Evolutionary conservation across 2,113 vertebrate species (phyloP), one percentile per base, ranked within the genome.

Genomic region (Salminus brasiliensis): DNA sequence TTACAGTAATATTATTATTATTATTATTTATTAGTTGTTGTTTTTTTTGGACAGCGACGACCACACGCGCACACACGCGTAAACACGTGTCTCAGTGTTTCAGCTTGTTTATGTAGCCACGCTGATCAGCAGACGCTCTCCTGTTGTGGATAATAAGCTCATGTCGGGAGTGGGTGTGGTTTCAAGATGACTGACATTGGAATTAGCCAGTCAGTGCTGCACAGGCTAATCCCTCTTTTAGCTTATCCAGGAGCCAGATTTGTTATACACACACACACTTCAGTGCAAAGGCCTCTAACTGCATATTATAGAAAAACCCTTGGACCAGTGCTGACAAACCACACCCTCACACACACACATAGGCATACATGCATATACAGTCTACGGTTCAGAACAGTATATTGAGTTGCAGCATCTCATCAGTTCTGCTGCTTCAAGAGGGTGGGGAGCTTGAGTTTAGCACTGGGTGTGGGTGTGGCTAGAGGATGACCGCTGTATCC

Each of bases 381-480:
- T n/a, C n/a, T n/a, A n/a, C n/a, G n/a, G 25, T 4, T 25, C 5
- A 25, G 9, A 10, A 21, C 47, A 25, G 60, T 62, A 23, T 39
- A 21, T 16, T 13, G 18, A 62, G n/a, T 12, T 13, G 32, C 43
- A 72, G 69, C 25, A 6, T 53, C 59, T 43, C 15, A 23, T 11
- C 76, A 41, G 23, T 30, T 55, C 1, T 12, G 16, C 25, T 45
- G 36, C 13, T 47, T 47, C 4, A 45, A 7, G 55, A 53, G 72
- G 66, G 32, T 12, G 32, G 53, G 70, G n/a, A n/a, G 34, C 65
- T 70, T 74, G 15, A 13, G 3, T 43, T 39, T 63, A 60, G 62
- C 70, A 65, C 25, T 72, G 34, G 43, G 27, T 32, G 23, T 43
- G 29, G 67, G 55, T 3, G 72, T 27, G 41, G 78, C 43, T 55